Base-by-base conservation (phyloP, 2,113 vertebrate species). In the Amazona guildingii region DNA sequence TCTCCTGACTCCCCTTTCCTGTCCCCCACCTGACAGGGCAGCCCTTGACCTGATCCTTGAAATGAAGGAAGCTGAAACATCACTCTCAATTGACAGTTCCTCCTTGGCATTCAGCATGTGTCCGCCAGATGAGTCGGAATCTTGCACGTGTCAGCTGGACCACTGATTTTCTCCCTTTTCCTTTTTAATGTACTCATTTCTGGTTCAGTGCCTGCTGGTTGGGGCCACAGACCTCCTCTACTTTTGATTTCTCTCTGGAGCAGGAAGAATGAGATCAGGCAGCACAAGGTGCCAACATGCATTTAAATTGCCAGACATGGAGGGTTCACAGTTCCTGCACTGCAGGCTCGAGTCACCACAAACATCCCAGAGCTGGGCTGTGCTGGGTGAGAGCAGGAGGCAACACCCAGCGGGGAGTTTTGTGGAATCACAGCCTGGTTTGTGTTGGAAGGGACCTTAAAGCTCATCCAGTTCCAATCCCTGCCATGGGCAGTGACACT, bases 261-360 rank as follows among this genome's bases (percentile, higher is more conserved):
- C 3, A n/a, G 80, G 13, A 86, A 76, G 84, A 75, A 76, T 19
- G 78, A 81, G 44, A 39, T 68, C 84, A 81, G 66, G 35, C 87
- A 90, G 55, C 63, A 17, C 17, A 1, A 44, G 49, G 70, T 33
- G 86, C 64, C 77, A 59, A 41, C 4, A 6, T 2, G 44, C 21
- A 13, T 41, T 41, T 27, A 14, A 35, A 69, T 19, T 28, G 41
- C 75, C 44, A 69, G 72, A 16, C 1, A 0, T 3, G 61, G 77
- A 48, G 17, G 15, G n/a, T 28, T 12, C 59, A 37, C 2, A 0
- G 8, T 51, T n/a, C 33, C 41, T 23, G 28, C 1, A 0, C 6
- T 51, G 5, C 11, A 6, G 41, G 9, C 55, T 84, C 0, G 0
- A 3, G 10, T 49, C 61, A 61, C 51, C 27, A 1, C 64, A 14